These are phyloP conservation scores for Paedocypris micromegethes DNA, from an alignment of 2,797 vertebrate genomes.

Conservation along the genomic window DNA sequence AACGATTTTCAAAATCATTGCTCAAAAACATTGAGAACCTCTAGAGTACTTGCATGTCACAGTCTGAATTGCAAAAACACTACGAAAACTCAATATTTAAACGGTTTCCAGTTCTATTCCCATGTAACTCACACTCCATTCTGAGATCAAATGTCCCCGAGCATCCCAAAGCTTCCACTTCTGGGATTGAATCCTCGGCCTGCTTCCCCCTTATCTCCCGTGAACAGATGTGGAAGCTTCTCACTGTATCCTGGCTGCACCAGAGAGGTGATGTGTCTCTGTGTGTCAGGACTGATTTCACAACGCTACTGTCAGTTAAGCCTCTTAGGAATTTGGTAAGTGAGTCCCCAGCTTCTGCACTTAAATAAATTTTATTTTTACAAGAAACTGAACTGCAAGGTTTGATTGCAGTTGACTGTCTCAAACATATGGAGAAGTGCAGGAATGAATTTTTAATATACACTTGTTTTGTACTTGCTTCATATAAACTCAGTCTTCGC, in stretches of 20 bases:
- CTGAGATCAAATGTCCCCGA: constrained; percentile 39
- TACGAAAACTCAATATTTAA: constrained; percentile 10
- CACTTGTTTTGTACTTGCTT: too few relatives aligned
- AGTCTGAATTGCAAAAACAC: constrained; percentile 7
- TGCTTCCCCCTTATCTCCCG: constrained; percentile 58
- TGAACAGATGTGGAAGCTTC: constrained; percentile 59
- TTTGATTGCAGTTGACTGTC: constrained; percentile 36
- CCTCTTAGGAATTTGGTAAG: constrained; percentile 52
- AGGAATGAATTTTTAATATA: background rate
- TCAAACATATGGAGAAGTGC: constrained; percentile 14
- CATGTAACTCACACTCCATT: constrained; percentile 21
- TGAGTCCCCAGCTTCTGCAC: constrained; percentile 48
- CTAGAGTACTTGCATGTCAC: background rate
- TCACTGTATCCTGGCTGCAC: constrained; percentile 50
- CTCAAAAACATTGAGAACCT: too few relatives aligned
- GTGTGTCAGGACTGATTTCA: constrained; percentile 59
- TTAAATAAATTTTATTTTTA: constrained; percentile 42
- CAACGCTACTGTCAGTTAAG: constrained; percentile 53
- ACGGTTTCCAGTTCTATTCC: constrained; percentile 21
- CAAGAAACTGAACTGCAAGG: constrained; percentile 29
- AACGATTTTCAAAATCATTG: too few relatives aligned
- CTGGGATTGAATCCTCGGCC: constrained; percentile 43
- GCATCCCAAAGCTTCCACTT: constrained; percentile 41
- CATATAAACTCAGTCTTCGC: too few relatives aligned
- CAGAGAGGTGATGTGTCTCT: constrained; percentile 47